Evolutionary conservation across 2,797 vertebrate species (phyloP), one percentile per base, ranked within the genome.

Genomic region (Hydrocynus forskahlii): DNA sequence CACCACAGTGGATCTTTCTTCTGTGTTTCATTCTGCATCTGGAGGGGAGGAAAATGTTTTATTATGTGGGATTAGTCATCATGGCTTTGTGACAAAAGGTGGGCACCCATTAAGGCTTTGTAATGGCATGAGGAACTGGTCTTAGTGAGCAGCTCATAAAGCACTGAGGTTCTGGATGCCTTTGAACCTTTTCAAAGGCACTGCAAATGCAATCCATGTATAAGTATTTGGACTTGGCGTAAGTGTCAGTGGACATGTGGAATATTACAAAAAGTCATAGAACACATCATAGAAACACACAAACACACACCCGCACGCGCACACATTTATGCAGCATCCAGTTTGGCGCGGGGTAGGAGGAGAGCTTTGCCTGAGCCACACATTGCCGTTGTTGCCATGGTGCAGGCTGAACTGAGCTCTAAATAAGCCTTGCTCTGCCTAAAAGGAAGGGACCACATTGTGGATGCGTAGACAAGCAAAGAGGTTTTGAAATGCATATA

Each of bases 351-450:
- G 81, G 75, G 55, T 84, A 83, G 84, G 70, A 75, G 90, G 68
- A 40, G 88, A 88, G 85, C 88, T 88, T 90, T 87, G 88, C 76
- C 76, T 74, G 76, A 82, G 63, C 54, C 89, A 89, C 88, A 89
- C 89, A 84, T 85, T 86, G 85, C 86, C 91, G 89, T 59, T 86
- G 93, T 94, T 94, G 92, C 93, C 92, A 94, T 94, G 93, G 93
- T 92, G 92, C 92, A 88, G 88, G 85, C 92, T 93, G 91, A 79
- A 79, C 91, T 87, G 90, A 90, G 90, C 91, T 91, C 90, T 91
- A 88, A 88, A 88, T 91, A 89, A 86, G 92, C 90, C 88, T 84
- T 86, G 86, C 89, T 87, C 86, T 91, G 89, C 85, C 89, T 93
- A 94, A 94, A 93, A 91, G 87, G 83, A 87, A 88, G 88, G 89